Percentiles rank a stretch among this genome's conserved stretches.
phyloP scores from a whole-genome alignment of 1,140 invertebrate genomes.

The Delia radicum region DNA sequence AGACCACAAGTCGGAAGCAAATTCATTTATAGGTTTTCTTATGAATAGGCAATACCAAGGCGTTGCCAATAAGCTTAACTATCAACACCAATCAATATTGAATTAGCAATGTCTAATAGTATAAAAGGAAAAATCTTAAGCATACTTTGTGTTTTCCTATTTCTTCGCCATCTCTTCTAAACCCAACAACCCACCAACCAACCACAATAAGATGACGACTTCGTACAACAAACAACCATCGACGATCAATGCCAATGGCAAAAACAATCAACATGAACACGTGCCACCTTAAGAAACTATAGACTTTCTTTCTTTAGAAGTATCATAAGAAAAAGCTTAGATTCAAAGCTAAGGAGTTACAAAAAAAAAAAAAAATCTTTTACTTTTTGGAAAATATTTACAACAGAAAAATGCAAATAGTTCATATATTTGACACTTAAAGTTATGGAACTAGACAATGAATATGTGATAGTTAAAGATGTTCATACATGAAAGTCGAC shows the following conservation, averaged over 20 bases:
- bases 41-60: constrained; percentile 2
- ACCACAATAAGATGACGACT: background rate
- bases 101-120: constrained; percentile 18
- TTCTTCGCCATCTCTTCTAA: constrained; percentile 6
- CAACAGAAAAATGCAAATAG: constrained; percentile 21
- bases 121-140: background rate
- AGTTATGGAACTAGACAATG: constrained; percentile 19
- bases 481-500: constrained; percentile 9
- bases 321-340: background rate
- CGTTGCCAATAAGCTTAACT: constrained; percentile 23
- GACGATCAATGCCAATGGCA: constrained; percentile 23
- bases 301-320: background rate
- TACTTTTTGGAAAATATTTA: background rate
- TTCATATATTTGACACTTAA: constrained; percentile 19
- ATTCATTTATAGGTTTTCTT: constrained; percentile 20
- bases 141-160: background rate
- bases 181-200: background rate
- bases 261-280: constrained; percentile 23
- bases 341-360: background rate
- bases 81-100: constrained; percentile 29
- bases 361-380: background rate
- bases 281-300: constrained; percentile 8
- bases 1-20: constrained; percentile 22
- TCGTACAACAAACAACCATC: background rate
- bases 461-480: constrained; percentile 1